Evolutionary conservation across 2,888 invertebrate genomes (phyloP), one percentile per base, ranked within the genome.

Genomic region (Watsonalla cultraria): DNA sequence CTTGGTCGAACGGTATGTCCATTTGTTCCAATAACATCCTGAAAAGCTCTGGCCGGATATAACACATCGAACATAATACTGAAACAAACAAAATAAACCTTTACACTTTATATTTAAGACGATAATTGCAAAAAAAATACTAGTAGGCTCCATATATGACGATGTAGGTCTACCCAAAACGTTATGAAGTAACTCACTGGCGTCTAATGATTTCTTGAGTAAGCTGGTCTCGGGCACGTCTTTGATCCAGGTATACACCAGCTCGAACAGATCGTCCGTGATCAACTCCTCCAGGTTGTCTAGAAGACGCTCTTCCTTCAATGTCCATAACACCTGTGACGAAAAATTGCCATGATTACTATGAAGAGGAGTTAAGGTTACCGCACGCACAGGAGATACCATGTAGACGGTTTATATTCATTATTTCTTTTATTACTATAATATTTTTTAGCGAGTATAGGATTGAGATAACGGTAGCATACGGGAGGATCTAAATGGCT

Each of bases 21-120:
- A 97, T 93, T 76, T 94, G 93, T 72, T 94, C 93, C 55, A 97
- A 83, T 37, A 97, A 79, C 63, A 93, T 89, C 48, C 93, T 94
- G 74, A 97, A 97, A 52, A 96, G 87, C 60, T 94, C 94, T 0
- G 96, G 95, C 64, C 94, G 93, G 37, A 97, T 95, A 80, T 95
- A 96, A 82, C 97, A 97, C 74, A 97, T 92, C 5, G 97, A 95
- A 80, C 97, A 98, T 51, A 98, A 83, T 53, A 97, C 92, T 71
- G 85, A 46, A 86, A 85, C 53, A 66, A 54, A 58, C 9, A 5
- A 42, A 11, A 5, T 0, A 8, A 11, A 8, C 11, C 11, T 42
- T 11, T 4, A 4, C 9, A 5, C 42, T 11, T 11, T 5, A 5
- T 2, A 11, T 42, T 42, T 42, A 8, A 11, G 11, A 2, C 11